These are phyloP conservation scores for Chrosomus eos DNA, from an alignment of 2,797 vertebrate genomes.

Conservation along the genomic window DNA sequence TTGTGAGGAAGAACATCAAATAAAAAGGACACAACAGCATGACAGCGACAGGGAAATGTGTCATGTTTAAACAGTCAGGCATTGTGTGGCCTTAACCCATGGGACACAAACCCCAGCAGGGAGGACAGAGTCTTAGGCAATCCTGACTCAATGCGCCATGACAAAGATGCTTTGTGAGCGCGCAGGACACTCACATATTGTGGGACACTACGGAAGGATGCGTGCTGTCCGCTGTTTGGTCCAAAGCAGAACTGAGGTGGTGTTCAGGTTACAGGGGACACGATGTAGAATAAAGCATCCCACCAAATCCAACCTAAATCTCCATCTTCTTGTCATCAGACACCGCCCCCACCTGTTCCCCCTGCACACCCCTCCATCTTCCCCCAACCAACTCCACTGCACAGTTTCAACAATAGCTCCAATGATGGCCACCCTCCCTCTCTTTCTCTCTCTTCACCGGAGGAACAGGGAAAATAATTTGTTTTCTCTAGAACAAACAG, in stretches of 20 bases:
- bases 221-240: conserved; percentile 1
- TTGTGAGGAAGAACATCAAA: conserved; percentile 48
- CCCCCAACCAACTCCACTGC: neutral
- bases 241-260: conserved; percentile 40
- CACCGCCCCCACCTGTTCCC: conserved; percentile 16
- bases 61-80: conserved; percentile 48
- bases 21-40: conserved; percentile 17
- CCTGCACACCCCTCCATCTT: neutral
- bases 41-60: conserved; percentile 32
- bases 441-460: neutral
- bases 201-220: conserved; percentile 15
- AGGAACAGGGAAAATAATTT: neutral
- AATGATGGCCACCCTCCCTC: conserved; percentile 8
- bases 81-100: conserved; percentile 48
- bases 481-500: conserved; percentile 39
- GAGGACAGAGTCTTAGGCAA: conserved; percentile 45
- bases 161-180: conserved; percentile 55
- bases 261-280: conserved; percentile 44
- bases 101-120: conserved; percentile 40
- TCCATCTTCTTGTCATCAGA: conserved; percentile 17
- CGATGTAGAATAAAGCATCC: neutral
- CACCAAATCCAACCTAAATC: neutral
- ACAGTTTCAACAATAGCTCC: conserved; percentile 31
- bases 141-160: conserved; percentile 40
- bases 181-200: conserved; percentile 33